These are phyloP conservation scores for Styela plicata DNA, from an alignment of 23 tunicate species.

Conservation along the genomic window DNA sequence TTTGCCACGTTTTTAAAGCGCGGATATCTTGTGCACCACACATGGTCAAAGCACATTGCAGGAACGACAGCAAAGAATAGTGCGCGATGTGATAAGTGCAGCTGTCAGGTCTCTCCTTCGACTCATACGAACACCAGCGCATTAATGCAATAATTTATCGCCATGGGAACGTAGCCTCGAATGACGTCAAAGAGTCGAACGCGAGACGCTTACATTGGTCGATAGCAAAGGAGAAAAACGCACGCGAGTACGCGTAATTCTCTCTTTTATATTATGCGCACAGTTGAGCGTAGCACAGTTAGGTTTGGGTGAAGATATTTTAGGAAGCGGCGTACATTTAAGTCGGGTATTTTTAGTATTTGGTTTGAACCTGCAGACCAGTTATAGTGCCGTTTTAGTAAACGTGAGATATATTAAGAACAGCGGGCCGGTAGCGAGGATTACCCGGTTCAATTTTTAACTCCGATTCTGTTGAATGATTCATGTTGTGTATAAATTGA, in stretches of 20 bases:
- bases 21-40: background rate
- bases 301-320: background rate
- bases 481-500: background rate
- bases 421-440: background rate
- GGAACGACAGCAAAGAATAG: background rate
- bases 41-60: background rate
- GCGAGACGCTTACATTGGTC: background rate
- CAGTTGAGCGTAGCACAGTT: too few relatives aligned
- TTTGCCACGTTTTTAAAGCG: too few relatives aligned
- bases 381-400: background rate
- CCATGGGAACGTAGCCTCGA: constrained; percentile 18
- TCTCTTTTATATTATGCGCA: background rate
- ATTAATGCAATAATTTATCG: constrained; percentile 14
- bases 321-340: background rate
- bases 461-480: background rate
- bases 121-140: background rate
- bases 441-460: background rate
- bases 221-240: background rate
- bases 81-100: constrained; percentile 3
- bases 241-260: background rate
- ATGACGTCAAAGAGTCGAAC: constrained; percentile 7
- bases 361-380: background rate
- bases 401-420: background rate
- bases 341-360: background rate
- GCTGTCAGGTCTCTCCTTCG: constrained; percentile 1